Evolutionary conservation across 1,140 invertebrate genomes (phyloP), one percentile per base, ranked within the genome.

Genomic region (Pteromalus puparum): DNA sequence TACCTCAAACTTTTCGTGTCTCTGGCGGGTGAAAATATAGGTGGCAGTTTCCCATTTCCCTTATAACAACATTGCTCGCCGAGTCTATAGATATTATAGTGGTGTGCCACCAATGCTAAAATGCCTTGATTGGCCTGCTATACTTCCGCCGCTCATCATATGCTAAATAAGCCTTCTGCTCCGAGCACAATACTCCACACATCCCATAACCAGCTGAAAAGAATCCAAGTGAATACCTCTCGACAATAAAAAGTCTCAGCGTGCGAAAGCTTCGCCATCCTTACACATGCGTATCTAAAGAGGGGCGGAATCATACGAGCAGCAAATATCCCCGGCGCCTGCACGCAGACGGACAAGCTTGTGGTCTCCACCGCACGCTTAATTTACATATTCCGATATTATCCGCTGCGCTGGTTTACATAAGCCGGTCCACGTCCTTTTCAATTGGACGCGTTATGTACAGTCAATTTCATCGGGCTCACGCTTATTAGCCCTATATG

Each of bases 381-480:
- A 34, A 85, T 85, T 85, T 82, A 80, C 84, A 82, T 85, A 72
- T 76, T 46, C n/a, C 61, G 83, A 85, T 78, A 85, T 78, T 73
- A 79, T 85, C 74, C 78, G 18, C 21, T 30, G 12, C n/a, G 10
- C 74, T 12, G n/a, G 67, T 78, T 83, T 70, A 38, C 38, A 72
- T 83, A 83, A 83, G 24, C 82, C 65, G 61, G 3, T 34, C 5
- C 42, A 0, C 10, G 15, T 48, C 68, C 76, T 53, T 61, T 80
- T 42, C 34, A 75, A n/a, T 13, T 18, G 61, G 3, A 0, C 61
- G 81, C 30, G 6, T 53, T 72, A 61, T 18, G 34, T 74, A n/a
- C 76, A 80, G 77, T 74, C 83, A 84, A 81, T 84, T 80, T 84
- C 48, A 18, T 30, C 28, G 67, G 82, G 21, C 48, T 13, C 76